Percentiles rank a stretch among this genome's conserved stretches.
Conservation (phyloP, 2,888 invertebrate species). For the Pecten maximus region DNA sequence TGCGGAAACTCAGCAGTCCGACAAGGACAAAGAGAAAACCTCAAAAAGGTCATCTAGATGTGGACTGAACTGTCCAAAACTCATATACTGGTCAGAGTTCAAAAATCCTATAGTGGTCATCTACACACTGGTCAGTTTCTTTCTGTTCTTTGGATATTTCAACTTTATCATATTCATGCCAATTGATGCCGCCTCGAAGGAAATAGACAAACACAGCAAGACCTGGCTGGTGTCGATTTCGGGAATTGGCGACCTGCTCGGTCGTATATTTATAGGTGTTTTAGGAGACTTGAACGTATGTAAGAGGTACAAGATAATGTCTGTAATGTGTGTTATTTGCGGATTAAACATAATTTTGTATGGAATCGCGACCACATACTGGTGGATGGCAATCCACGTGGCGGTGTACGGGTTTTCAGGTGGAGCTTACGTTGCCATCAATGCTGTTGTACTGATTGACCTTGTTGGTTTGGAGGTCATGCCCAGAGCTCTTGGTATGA, state of each 20-base stretch:
- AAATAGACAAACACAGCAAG: slow-evolving; percentile 65
- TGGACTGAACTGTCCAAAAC: slow-evolving; percentile 47
- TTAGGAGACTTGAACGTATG: slow-evolving; percentile 68
- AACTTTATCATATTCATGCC: slow-evolving; percentile 76
- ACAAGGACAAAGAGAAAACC: slow-evolving; percentile 31
- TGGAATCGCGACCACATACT: slow-evolving; percentile 61
- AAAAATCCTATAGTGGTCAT: slow-evolving; percentile 66
- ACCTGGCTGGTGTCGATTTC: slow-evolving; percentile 71
- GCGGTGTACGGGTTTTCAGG: slow-evolving; percentile 75
- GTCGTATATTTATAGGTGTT: slow-evolving; percentile 67
- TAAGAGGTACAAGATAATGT: slow-evolving; percentile 70
- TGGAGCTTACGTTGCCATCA: slow-evolving; percentile 71
- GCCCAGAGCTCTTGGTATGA: slow-evolving; percentile 71
- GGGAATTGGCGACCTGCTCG: slow-evolving; percentile 74
- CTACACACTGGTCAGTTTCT: slow-evolving; percentile 66
- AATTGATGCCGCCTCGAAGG: slow-evolving; percentile 57
- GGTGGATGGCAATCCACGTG: slow-evolving; percentile 67
- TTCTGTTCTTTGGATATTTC: slow-evolving; percentile 75
- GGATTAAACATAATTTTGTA: slow-evolving; percentile 68
- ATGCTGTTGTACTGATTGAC: slow-evolving; percentile 73
- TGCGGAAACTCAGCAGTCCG: slow-evolving; percentile 13
- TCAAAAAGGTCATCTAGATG: not conserved
- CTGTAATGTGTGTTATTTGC: slow-evolving; percentile 58
- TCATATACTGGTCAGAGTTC: slow-evolving; percentile 70
- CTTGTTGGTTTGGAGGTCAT: slow-evolving; percentile 70